Conservation (phyloP, 2,888 invertebrate species). For the Folsomia manolachei region DNA sequence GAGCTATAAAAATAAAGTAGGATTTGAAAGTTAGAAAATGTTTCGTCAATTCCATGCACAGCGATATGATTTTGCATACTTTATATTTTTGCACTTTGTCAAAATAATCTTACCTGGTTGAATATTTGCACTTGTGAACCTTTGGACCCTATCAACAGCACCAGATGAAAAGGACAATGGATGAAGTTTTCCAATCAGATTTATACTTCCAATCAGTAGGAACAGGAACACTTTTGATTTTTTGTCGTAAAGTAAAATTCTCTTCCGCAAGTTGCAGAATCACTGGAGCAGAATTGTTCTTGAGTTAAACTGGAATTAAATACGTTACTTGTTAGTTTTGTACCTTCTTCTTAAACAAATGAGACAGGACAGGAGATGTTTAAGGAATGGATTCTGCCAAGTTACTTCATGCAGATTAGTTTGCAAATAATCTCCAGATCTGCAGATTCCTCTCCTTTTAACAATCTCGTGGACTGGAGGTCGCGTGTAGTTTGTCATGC, state of each 20-base stretch:
- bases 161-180: background rate
- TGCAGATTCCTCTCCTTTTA: background rate
- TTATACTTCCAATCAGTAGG: background rate
- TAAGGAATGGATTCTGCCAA: background rate
- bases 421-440: background rate
- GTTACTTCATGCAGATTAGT: constrained; percentile 3
- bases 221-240: background rate
- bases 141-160: background rate
- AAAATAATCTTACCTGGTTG: too few species aligned
- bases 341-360: too few species aligned
- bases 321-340: too few species aligned
- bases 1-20: too few species aligned
- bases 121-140: too few species aligned
- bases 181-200: background rate
- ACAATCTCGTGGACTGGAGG: background rate
- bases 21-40: too few species aligned
- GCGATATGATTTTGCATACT: too few species aligned
- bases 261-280: background rate
- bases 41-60: too few species aligned
- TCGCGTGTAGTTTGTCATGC: too few species aligned
- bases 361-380: background rate
- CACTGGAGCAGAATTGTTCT: too few species aligned
- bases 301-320: too few species aligned
- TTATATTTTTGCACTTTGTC: too few species aligned
- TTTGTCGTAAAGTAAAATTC: background rate